Evolutionary conservation across 2,113 vertebrate genomes (phyloP), one percentile per base, ranked within the genome.

Genomic region (Pygathrix nemaeus): DNA sequence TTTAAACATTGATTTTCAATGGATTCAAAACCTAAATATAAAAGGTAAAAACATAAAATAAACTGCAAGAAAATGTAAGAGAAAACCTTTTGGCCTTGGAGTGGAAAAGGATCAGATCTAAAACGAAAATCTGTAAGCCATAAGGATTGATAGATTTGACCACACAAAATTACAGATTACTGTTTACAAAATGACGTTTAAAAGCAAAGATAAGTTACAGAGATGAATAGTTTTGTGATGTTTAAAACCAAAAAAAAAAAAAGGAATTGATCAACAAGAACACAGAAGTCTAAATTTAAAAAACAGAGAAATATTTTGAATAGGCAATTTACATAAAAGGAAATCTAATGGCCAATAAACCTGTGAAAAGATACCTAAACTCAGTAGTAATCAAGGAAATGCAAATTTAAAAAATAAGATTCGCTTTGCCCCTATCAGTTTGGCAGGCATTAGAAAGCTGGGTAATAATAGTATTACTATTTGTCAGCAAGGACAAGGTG

Each of bases 1-100:
- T 45, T 68, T 59, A 66, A 90, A 78, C 55, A 90, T 35, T 78
- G 14, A 91, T 80, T 88, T 88, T 40, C 50, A 2, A 84, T 5
- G 27, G 12, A 84, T n/a, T 89, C 18, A 95, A 82, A 96, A n/a
- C 23, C 17, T 66, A 88, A 93, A 88, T 59, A 70, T 48, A 70
- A 95, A 93, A 64, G 64, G 2, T 57, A 50, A 76, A 83, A 61
- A n/a, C 48, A 84, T 61, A 93, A 88, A 81, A 2, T 14, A 88
- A 64, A 93, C 87, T 76, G 43, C n/a, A 88, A 86, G 30, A 88
- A 90, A 93, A 83, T 40, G 3, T 57, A 68, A 32, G 1, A 78
- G 40, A 93, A 92, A n/a, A 40, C 17, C 4, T 12, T 92, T 70
- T 83, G 61, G 14, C 18, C 64, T 88, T 78, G 20, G 4, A 94